These are phyloP conservation scores for Hirtodrosophila alboralis DNA, from an alignment of 2,888 invertebrate genomes.

Conservation along the genomic window DNA sequence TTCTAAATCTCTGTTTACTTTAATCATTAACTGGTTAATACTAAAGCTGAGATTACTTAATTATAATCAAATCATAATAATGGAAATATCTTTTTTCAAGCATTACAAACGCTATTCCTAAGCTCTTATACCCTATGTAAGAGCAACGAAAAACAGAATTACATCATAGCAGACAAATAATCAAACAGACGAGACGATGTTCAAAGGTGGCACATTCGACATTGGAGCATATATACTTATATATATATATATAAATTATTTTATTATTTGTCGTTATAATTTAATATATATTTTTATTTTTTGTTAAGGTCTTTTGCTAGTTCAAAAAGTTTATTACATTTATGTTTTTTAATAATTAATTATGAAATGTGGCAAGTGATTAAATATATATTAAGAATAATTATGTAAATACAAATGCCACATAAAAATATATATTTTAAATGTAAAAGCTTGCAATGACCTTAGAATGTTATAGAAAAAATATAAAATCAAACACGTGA, in stretches of 20 bases:
- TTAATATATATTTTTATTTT: no score
- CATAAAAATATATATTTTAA: slow-evolving; percentile 17
- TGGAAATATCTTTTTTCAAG: background rate
- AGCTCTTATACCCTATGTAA: background rate
- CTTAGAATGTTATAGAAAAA: slow-evolving; percentile 4
- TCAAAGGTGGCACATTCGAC: slow-evolving; percentile 27
- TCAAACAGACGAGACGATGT: slow-evolving; percentile 13
- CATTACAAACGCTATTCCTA: background rate
- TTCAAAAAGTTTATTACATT: slow-evolving; percentile 2
- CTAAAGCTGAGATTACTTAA: no score
- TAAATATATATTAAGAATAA: no score
- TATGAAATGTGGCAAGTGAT: no score
- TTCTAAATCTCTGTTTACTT: no score
- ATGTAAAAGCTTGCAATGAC: slow-evolving; percentile 8
- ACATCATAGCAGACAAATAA: slow-evolving; percentile 17
- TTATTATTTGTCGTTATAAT: slow-evolving; percentile 37
- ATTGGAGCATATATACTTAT: slow-evolving; percentile 11
- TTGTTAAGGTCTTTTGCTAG: slow-evolving; percentile 29
- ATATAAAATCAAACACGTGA: no score
- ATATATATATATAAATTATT: slow-evolving; percentile 35
- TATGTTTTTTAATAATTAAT: no score
- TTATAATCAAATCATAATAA: no score
- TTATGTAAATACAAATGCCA: slow-evolving; percentile 34
- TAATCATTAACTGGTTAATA: no score
- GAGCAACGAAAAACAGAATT: slow-evolving; percentile 10